These are phyloP conservation scores for Sussaba pulchella DNA, from an alignment of 2,888 invertebrate genomes.

Conservation along the genomic window DNA sequence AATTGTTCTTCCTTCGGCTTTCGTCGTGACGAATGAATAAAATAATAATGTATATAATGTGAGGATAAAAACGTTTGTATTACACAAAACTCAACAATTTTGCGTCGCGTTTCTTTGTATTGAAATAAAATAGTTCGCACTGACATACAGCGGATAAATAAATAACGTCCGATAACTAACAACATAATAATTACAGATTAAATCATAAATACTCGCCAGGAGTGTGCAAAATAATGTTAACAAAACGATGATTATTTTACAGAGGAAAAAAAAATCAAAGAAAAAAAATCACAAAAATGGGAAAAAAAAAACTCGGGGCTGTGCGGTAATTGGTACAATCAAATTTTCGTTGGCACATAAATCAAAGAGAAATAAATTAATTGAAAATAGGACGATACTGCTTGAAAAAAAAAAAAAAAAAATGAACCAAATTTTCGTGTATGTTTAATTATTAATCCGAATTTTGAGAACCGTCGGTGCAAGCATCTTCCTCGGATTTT, in stretches of 20 bases:
- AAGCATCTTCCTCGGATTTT: not conserved
- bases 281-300: not conserved
- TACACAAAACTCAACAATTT: conserved; percentile 31
- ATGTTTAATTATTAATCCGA: too few species aligned
- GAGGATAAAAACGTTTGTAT: conserved; percentile 52
- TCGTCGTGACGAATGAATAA: conserved; percentile 34
- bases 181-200: conserved; percentile 2
- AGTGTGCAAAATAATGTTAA: conserved; percentile 10
- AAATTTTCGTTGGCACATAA: too few species aligned
- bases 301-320: too few species aligned
- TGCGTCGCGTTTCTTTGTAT: too few species aligned
- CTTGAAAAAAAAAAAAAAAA: too few species aligned
- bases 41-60: conserved; percentile 60
- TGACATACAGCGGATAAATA: conserved; percentile 18
- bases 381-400: too few species aligned
- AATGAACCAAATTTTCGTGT: too few species aligned
- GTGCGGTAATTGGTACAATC: too few species aligned
- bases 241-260: not conserved
- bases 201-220: conserved; percentile 29
- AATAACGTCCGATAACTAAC: not conserved
- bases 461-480: not conserved
- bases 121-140: not conserved
- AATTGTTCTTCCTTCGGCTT: conserved; percentile 34
- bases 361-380: too few species aligned
- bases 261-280: conserved; percentile 4